These are phyloP conservation scores for Ceratina australensis DNA, from an alignment of 1,140 invertebrate species.

Conservation along the genomic window DNA sequence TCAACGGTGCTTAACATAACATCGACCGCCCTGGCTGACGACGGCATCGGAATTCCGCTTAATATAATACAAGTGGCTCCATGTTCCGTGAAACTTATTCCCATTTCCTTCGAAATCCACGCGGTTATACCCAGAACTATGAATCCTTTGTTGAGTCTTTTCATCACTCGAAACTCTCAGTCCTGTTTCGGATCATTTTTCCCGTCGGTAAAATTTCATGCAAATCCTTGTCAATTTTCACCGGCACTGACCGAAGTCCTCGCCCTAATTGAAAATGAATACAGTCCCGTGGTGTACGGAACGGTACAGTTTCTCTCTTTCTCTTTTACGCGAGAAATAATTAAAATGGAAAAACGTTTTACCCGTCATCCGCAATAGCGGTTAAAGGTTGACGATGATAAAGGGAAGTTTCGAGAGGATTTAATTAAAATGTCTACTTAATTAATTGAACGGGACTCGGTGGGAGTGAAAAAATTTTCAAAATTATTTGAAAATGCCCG, in stretches of 20 bases:
- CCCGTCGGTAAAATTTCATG: too few species aligned
- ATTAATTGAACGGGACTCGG: neutral
- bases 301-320: too few species aligned
- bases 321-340: neutral
- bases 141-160: too few species aligned
- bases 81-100: neutral
- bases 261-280: neutral
- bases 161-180: too few species aligned
- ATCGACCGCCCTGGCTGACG: neutral
- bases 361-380: neutral
- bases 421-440: slow-evolving; percentile 23
- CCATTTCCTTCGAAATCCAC: neutral
- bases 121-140: neutral
- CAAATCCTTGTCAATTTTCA: neutral
- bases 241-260: neutral
- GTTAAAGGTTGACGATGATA: neutral
- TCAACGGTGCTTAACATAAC: slow-evolving; percentile 47
- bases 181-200: too few species aligned
- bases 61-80: slow-evolving; percentile 47
- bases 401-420: neutral
- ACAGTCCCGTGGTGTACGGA: neutral
- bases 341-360: slow-evolving; percentile 27
- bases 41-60: slow-evolving; percentile 30
- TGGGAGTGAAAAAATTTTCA: too few species aligned
- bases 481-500: too few species aligned